Evolutionary conservation across 1,140 invertebrate genomes (phyloP).

Genomic region (Philotrypesis tridentata): DNA sequence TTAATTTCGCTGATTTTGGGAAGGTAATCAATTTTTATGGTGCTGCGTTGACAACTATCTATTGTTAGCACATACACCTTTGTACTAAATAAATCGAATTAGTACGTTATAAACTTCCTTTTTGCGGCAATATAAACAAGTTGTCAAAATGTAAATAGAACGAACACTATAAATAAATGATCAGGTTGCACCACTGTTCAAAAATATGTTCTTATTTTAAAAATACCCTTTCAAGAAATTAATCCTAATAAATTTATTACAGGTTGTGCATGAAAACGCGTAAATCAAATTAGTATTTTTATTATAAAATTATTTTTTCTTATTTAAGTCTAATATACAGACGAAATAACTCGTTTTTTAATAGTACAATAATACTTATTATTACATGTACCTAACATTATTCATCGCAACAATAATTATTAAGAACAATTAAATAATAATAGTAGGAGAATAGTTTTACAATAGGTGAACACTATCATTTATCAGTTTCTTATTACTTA

Average conservation of each 20-base stretch:
- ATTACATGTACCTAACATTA: conserved; percentile 49
- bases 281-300: conserved; percentile 50
- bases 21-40: conserved; percentile 40
- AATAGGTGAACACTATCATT: conserved; percentile 48
- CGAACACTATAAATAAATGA: conserved; percentile 60
- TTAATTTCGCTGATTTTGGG: not conserved
- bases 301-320: conserved; percentile 51
- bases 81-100: conserved; percentile 51
- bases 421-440: conserved; percentile 46
- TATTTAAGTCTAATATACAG: conserved; percentile 51
- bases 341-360: conserved; percentile 49
- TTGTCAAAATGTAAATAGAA: conserved; percentile 66
- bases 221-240: not conserved
- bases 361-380: conserved; percentile 50
- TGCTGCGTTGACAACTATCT: conserved; percentile 40
- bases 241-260: not conserved
- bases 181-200: conserved; percentile 49
- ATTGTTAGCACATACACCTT: conserved; percentile 40
- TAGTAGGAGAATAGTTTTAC: conserved; percentile 47
- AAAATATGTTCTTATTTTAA: not conserved
- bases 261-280: conserved; percentile 22
- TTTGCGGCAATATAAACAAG: conserved; percentile 19
- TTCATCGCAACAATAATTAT: conserved; percentile 49
- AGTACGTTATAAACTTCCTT: conserved; percentile 37
- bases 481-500: conserved; percentile 43